Base-by-base conservation (phyloP, 37 sponge, comb jelly and placozoan genomes). In the Beroe ovata region DNA sequence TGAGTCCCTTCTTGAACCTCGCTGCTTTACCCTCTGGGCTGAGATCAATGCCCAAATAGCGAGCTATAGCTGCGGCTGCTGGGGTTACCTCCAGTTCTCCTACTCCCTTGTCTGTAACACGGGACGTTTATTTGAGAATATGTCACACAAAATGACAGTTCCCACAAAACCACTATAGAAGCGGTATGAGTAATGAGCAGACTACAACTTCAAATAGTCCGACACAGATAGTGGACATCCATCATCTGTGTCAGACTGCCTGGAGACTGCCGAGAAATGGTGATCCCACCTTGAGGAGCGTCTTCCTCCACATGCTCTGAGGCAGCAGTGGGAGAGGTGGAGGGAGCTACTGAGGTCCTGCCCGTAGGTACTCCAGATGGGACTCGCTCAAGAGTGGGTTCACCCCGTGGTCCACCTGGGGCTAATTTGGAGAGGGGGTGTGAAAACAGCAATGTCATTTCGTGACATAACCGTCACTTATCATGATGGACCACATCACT, bases 1-100 rank as follows among this genome's bases (percentile, higher is more conserved):
- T 93, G 22, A 94, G 72, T 2, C 99, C 99, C 54, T 90, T 91
- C 58, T 94, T 37, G 59, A 60, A 88, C 64, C 93, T 90, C 1
- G 95, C 93, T 38, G 71, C 35, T 38, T 71, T 58, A 0, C 92
- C 99, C 59, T 93, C 94, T 29, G 93, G 92, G 22, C 95, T 92
- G 25, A 94, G 58, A 60, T 96, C 97, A 25, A 95, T 90, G 32
- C 99, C 99, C 42, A 97, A 69, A 90, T 97, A 91, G 22, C 93
- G 88, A 30, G 99, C 96, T 63, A 97, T 92, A 42, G 96, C 94
- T n/a, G 93, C 92, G 33, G 88, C 88, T 1, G 94, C 93, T 32
- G 97, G 94, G 0, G 94, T 91, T 25, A 89, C 29, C 54, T 95
- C 92, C n/a, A 91, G 60, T 25, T 90, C 92, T 0, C 88, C 94